Evolutionary conservation across 2,888 invertebrate species (phyloP), one percentile per base, ranked within the genome.

Genomic region (Drosophila monieri): DNA sequence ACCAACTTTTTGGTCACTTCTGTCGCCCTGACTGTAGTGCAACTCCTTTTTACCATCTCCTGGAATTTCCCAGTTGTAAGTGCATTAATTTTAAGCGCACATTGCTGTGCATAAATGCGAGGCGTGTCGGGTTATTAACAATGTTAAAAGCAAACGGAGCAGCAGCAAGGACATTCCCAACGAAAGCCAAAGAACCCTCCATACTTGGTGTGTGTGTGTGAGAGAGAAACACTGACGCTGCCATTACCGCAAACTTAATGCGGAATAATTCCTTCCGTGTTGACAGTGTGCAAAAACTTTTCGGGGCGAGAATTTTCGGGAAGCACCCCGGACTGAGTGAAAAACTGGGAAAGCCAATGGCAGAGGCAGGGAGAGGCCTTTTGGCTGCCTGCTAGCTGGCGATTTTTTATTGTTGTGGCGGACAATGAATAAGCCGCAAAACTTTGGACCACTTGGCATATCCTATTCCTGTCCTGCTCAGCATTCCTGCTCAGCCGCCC

Each of bases 181-280:
- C 61, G 59, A 43, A 57, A 61, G 60, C 43, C 65, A 56, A 56
- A 41, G 67, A 39, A 68, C 70, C 75, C 74, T 73, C 59, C 5
- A 21, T 43, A 6, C 21, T 71, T 68, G 56, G 65, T 74, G 75
- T 79, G 73, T 35, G 60, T 60, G 60, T 60, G 48, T 39, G 47
- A 12, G 48, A 43, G 41, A 44, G 47, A 51, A 32, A 73, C 70
- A 73, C 70, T 80, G 87, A 70, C 85, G 85, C 72, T 69, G 74
- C 81, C 87, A 87, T 87, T 85, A 85, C 87, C 87, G 66, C 81
- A 87, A 83, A 83, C 89, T 89, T 89, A 89, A 88, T 88, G 85
- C 88, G 76, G 85, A 88, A 88, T 88, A 87, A 87, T 84, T 83
- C 85, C 86, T 87, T 87, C 89, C 88, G 88, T 84, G 88, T 84